Base-by-base conservation (phyloP, 1,140 invertebrate genomes). In the Eumeta japonica region DNA sequence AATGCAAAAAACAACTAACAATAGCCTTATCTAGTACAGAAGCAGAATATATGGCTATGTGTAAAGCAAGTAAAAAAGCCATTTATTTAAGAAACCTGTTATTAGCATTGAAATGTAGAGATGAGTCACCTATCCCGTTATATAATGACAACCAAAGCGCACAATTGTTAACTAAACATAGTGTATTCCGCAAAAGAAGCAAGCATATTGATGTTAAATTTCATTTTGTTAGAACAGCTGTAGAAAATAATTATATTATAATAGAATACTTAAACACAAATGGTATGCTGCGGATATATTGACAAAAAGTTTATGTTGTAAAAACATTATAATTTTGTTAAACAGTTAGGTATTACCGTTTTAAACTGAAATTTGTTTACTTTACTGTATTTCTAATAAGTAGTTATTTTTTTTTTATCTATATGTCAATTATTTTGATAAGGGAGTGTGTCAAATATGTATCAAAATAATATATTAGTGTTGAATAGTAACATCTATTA, bases 101-200 rank as follows among this genome's bases (percentile, higher is more conserved):
- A 24, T 24, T 5, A 24, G 20, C 5, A n/a, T 24, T 24, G 20
- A 24, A 24, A 24, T 24, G 20, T n/a, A 24, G 20, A 24, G 20
- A 24, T n/a, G 20, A 24, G 20, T 24, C 20, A 24, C 20, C 20
- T 24, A 24, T 24, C 20, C 20, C n/a, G n/a, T 24, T 7, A 24
- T 24, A 24, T 24, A 24, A 24, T 24, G 20, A 24, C n/a, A 24
- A 24, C 20, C 20, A 24, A 24, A 24, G 20, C 20, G 20, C 20
- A 24, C 20, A 24, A n/a, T 24, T 24, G n/a, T 24, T 24, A 24
- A 24, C 20, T 24, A 24, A 24, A 24, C 20, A 24, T 24, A 24
- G 20, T 24, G 20, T 24, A 24, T 24, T 24, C 20, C 20, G n/a
- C 20, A 24, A 7, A 24, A 24, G 20, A 24, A 24, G 20, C 20